These are phyloP conservation scores for Indri indri DNA, from an alignment of 2,113 vertebrate genomes.

Conservation along the genomic window DNA sequence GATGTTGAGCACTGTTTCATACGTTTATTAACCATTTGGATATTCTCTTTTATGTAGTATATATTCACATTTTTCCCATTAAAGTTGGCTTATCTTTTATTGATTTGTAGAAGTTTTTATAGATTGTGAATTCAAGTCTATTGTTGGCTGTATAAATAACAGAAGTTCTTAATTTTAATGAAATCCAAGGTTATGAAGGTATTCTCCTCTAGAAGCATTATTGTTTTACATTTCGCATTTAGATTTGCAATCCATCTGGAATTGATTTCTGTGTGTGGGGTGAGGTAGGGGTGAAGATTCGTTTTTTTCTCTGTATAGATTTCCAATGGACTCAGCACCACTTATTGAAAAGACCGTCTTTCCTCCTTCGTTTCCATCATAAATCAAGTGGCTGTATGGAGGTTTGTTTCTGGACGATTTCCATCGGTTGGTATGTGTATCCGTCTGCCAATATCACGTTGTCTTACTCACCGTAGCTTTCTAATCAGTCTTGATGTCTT, in stretches of 20 bases:
- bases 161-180: conserved; percentile 14
- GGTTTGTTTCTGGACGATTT: background rate
- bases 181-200: background rate
- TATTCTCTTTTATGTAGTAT: background rate
- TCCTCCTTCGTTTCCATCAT: background rate
- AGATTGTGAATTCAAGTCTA: background rate
- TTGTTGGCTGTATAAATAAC: background rate
- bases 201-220: background rate
- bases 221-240: background rate
- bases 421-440: background rate
- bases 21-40: background rate
- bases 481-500: background rate
- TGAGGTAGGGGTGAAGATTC: background rate
- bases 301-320: background rate
- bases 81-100: background rate
- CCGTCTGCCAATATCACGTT: background rate
- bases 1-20: background rate
- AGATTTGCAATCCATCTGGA: background rate
- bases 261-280: background rate
- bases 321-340: background rate
- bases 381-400: background rate
- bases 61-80: background rate
- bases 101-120: background rate
- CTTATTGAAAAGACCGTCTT: background rate
- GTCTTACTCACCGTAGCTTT: background rate